These are phyloP conservation scores for Alligator sinensis DNA, from an alignment of 2,113 vertebrate genomes.

Conservation along the genomic window DNA sequence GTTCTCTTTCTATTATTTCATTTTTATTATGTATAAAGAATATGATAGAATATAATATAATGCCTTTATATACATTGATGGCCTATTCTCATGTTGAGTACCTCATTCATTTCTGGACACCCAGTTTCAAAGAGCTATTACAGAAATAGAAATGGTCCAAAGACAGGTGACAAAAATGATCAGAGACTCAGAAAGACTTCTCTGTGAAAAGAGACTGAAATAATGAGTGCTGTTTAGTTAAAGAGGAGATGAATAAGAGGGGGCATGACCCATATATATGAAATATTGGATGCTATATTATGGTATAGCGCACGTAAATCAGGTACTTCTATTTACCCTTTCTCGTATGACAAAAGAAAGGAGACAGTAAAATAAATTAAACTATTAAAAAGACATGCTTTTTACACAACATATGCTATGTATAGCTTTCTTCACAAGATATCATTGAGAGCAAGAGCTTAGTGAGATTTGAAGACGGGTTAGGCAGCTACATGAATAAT, in stretches of 20 bases:
- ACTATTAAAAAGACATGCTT: neutral
- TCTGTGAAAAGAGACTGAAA: neutral
- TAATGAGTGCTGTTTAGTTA: rapidly evolving
- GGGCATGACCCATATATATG: neutral
- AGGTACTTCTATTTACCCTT: neutral
- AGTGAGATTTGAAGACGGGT: neutral
- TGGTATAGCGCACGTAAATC: neutral
- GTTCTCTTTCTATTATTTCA: neutral
- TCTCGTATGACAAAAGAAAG: neutral
- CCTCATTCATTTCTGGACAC: neutral
- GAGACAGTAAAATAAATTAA: neutral
- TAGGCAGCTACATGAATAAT: neutral
- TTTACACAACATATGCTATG: neutral
- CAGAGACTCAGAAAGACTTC: neutral
- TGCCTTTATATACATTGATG: neutral
- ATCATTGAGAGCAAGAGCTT: neutral
- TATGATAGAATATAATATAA: neutral
- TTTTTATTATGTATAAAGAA: neutral
- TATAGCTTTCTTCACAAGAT: neutral
- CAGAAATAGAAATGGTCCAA: neutral
- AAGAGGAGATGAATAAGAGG: neutral
- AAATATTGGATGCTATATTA: neutral
- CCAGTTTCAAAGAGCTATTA: neutral
- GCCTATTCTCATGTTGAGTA: rapidly evolving
- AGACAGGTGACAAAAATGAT: neutral